A percentile compares a stretch with the other conserved stretches of the same genome.
These are phyloP conservation scores for Andrena haemorrhoa DNA, from an alignment of 2,888 invertebrate species.

Conservation along the genomic window DNA sequence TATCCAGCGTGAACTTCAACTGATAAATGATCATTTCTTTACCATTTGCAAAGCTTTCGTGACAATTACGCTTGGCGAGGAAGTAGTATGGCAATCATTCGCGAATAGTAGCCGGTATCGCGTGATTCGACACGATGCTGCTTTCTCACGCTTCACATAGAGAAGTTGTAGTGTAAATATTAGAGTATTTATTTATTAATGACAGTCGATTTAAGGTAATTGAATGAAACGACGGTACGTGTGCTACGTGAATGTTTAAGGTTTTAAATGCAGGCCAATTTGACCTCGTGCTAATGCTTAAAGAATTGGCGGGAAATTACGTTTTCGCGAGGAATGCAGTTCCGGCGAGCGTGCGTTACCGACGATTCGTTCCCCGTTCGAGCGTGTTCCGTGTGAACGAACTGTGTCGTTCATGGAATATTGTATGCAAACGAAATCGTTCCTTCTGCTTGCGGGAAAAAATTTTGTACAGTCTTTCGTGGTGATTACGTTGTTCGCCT, in stretches of 20 bases:
- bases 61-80: not conserved
- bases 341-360: conserved; percentile 3
- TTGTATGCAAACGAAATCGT: not conserved
- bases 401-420: not conserved
- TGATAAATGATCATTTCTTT: not conserved
- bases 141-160: not conserved
- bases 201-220: not conserved
- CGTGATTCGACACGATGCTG: not conserved
- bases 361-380: not conserved
- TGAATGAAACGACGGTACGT: not conserved
- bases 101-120: conserved; percentile 2
- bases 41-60: not conserved
- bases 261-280: not conserved
- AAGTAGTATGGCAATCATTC: not conserved
- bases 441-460: not conserved
- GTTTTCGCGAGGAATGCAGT: conserved; percentile 13
- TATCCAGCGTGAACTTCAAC: not conserved
- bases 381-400: not conserved
- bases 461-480: not conserved
- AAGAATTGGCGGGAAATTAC: conserved; percentile 59
- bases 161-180: not conserved
- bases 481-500: not conserved
- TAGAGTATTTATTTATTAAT: not conserved
- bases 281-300: conserved; percentile 9
- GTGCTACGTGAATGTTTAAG: not conserved